Percentiles rank a stretch among this genome's conserved stretches.
phyloP scores from a whole-genome alignment of 2,113 vertebrate genomes.

The Microcebus murinus region DNA sequence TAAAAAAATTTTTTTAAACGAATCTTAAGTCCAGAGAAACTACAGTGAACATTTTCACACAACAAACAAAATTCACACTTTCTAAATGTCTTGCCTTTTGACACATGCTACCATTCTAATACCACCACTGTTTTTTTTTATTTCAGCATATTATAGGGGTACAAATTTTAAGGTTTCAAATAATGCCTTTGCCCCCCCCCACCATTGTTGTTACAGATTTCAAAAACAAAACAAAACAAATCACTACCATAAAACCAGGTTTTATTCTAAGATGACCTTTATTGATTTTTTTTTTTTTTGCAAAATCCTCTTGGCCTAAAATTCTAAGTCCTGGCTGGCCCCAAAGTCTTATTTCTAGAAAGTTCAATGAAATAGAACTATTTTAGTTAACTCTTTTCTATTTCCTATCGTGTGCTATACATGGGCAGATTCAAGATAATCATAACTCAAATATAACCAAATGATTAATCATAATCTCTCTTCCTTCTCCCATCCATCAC shows the following conservation, averaged over 20 bases:
- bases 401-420: not conserved
- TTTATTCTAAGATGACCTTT: constrained; percentile 8
- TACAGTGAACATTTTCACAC: not conserved
- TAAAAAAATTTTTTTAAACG: not conserved
- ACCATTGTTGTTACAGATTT: not conserved
- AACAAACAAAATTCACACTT: constrained; percentile 23
- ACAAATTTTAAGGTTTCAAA: too few species aligned
- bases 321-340: constrained; percentile 45
- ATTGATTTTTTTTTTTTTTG: not conserved
- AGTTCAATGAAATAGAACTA: not conserved
- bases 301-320: constrained; percentile 38
- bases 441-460: not conserved
- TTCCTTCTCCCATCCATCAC: not conserved
- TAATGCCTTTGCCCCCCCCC: too few species aligned
- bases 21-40: constrained; percentile 3
- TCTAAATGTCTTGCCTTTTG: not conserved
- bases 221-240: not conserved
- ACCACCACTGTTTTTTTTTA: not conserved
- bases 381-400: not conserved
- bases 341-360: constrained; percentile 52
- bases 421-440: not conserved
- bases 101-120: not conserved
- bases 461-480: not conserved
- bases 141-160: too few species aligned
- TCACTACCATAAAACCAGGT: not conserved